phyloP scores from a whole-genome alignment of 92 coral and sea anemone genomes.

The Micromussa lordhowensis region DNA sequence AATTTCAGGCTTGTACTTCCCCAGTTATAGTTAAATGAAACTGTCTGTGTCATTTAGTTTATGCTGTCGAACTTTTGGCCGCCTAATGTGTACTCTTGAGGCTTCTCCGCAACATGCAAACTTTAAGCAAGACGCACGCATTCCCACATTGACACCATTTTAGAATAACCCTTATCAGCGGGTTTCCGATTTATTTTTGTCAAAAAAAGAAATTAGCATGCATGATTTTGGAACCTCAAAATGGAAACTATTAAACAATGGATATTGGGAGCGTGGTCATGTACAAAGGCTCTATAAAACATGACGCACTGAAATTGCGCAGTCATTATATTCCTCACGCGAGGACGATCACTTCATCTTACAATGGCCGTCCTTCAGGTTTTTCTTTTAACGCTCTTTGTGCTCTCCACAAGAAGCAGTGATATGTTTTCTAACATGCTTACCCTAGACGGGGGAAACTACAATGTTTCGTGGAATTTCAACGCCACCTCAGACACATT shows the following conservation, averaged over 20 bases:
- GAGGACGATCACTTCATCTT: not conserved
- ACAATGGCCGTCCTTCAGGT: constrained; percentile 5
- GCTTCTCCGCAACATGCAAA: too few species aligned
- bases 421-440: constrained; percentile 8
- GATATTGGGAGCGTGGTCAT: not conserved
- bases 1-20: too few species aligned
- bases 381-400: not conserved
- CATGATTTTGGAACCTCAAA: not conserved
- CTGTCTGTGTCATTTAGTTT: too few species aligned
- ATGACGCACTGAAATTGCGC: not conserved
- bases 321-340: not conserved
- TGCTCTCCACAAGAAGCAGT: constrained; percentile 12
- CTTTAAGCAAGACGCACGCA: too few species aligned
- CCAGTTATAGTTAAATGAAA: too few species aligned
- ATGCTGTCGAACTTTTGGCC: too few species aligned
- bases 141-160: too few species aligned
- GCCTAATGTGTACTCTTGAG: too few species aligned
- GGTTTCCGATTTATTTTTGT: not conserved
- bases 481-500: constrained; percentile 19
- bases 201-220: not conserved
- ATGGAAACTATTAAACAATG: not conserved
- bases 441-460: not conserved
- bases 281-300: not conserved
- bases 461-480: constrained; percentile 22
- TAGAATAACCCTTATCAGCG: not conserved